Evolutionary conservation across 2,797 vertebrate species (phyloP).

Genomic region (Helarctos malayanus): DNA sequence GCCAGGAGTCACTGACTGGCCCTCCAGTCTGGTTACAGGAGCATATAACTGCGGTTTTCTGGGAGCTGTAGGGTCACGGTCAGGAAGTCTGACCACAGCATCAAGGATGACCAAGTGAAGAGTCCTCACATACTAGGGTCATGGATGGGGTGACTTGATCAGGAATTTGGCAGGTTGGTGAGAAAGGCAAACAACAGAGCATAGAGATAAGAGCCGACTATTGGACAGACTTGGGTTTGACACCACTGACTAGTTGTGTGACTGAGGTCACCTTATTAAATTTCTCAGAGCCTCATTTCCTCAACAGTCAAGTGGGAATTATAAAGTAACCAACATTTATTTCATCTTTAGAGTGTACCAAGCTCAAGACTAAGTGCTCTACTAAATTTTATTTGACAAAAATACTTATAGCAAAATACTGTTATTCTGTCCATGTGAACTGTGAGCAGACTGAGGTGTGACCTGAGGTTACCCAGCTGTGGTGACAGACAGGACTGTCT

Average conservation of each 20-base stretch:
- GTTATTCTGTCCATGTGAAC: not conserved
- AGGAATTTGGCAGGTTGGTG: not conserved
- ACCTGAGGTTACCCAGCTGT: not conserved
- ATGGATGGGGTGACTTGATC: not conserved
- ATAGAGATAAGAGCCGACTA: not conserved
- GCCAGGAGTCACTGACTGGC: not conserved
- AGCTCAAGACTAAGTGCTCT: not conserved
- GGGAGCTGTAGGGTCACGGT: not conserved
- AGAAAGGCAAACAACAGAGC: not conserved
- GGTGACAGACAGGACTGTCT: not conserved
- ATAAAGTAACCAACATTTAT: not conserved
- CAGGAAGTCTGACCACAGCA: not conserved
- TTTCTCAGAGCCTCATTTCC: not conserved
- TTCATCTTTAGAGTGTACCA: not conserved
- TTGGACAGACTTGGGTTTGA: not conserved
- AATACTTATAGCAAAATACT: not conserved
- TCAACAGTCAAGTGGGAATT: not conserved
- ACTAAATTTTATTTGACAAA: not conserved
- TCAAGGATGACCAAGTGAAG: not conserved
- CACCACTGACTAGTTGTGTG: not conserved
- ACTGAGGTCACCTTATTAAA: slow-evolving; percentile 32
- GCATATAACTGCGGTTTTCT: rapidly evolving
- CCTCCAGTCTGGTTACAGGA: not conserved
- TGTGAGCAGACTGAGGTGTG: not conserved
- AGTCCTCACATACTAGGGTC: not conserved